phyloP scores from a whole-genome alignment of 2,113 vertebrate genomes.

The Nothoprocta perdicaria region DNA sequence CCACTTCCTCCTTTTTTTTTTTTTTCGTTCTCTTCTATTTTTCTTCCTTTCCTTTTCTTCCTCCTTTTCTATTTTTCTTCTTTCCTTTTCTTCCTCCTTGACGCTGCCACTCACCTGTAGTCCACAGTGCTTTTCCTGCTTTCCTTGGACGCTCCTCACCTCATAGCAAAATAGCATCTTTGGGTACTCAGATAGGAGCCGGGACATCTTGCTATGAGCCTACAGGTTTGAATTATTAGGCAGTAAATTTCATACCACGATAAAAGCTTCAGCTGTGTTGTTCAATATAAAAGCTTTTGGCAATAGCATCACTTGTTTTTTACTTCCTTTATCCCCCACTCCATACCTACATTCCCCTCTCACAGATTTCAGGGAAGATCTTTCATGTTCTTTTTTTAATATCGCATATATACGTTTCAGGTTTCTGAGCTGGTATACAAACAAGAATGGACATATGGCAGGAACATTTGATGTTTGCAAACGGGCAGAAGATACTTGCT shows the following conservation, averaged over 20 bases:
- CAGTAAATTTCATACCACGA: conserved; percentile 67
- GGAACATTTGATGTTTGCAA: conserved; percentile 55
- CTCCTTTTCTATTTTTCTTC: too few species aligned
- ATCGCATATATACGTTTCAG: conserved; percentile 39
- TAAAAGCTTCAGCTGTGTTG: conserved; percentile 61
- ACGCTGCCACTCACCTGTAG: neutral
- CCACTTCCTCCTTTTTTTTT: neutral
- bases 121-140: neutral
- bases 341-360: conserved; percentile 11
- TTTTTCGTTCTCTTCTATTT: too few species aligned
- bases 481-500: conserved; percentile 51
- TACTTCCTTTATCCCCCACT: conserved; percentile 35
- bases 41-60: too few species aligned
- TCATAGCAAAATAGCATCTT: neutral
- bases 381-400: conserved; percentile 67
- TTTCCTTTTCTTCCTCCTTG: neutral
- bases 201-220: conserved; percentile 5
- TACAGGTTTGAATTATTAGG: conserved; percentile 32
- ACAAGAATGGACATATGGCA: conserved; percentile 54
- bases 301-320: conserved; percentile 28
- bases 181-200: neutral
- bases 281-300: conserved; percentile 60
- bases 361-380: conserved; percentile 49
- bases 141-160: neutral
- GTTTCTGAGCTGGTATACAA: conserved; percentile 50